phyloP scores from a whole-genome alignment of 2,113 vertebrate species.

The Anoura caudifer region DNA sequence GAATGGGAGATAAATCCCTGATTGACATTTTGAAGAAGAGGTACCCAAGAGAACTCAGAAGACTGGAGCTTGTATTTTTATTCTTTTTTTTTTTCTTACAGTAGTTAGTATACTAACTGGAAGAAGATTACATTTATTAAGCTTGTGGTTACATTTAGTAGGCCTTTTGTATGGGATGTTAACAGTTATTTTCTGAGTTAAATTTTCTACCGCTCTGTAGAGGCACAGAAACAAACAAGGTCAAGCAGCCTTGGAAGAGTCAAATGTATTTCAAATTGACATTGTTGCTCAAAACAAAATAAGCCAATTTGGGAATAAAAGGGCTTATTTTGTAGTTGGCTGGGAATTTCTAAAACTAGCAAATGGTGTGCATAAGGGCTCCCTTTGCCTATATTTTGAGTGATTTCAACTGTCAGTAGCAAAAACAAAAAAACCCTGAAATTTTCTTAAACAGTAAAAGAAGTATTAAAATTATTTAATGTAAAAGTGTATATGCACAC shows the following conservation, averaged over 20 bases:
- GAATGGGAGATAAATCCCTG: not conserved
- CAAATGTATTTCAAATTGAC: not conserved
- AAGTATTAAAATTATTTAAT: not conserved
- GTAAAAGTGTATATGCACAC: not conserved
- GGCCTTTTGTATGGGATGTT: not conserved
- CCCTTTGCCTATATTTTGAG: not conserved
- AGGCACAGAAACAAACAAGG: not conserved
- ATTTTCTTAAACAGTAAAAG: not conserved
- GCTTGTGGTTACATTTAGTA: not conserved
- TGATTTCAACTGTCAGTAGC: not conserved
- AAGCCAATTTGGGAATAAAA: not conserved
- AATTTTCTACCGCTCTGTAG: not conserved
- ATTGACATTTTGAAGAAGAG: not conserved
- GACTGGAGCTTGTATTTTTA: not conserved
- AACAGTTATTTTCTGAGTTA: not conserved
- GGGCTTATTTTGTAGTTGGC: not conserved
- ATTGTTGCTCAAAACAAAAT: not conserved
- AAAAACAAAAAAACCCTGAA: not conserved
- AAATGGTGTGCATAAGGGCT: not conserved
- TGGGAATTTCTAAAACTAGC: not conserved
- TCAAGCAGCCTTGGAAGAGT: not conserved
- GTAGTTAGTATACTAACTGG: not conserved
- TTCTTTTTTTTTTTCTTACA: not conserved
- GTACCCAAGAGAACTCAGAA: not conserved
- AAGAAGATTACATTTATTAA: not conserved